Conservation (phyloP, 2,888 invertebrate species). For the Pinctada fucata region DNA sequence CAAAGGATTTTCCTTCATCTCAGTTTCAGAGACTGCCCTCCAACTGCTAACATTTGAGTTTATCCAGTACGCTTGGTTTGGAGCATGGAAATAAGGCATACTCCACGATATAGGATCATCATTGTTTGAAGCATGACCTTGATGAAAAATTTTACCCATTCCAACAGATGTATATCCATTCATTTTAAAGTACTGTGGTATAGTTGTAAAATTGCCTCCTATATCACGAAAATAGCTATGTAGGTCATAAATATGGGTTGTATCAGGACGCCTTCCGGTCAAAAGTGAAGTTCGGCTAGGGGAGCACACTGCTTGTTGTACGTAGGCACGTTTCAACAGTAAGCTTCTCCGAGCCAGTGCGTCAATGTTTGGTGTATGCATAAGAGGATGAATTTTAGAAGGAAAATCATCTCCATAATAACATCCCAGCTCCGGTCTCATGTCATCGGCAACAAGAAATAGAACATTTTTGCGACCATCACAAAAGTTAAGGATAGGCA, state of each 20-base stretch:
- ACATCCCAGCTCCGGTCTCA: conserved; percentile 43
- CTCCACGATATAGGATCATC: conserved; percentile 63
- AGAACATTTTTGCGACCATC: too few relatives aligned
- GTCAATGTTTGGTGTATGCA: conserved; percentile 86
- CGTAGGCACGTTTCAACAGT: conserved; percentile 82
- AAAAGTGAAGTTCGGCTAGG: conserved; percentile 70
- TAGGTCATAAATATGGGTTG: conserved; percentile 44
- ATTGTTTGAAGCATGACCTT: conserved; percentile 28
- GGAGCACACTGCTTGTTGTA: conserved; percentile 91
- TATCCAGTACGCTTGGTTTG: too few relatives aligned
- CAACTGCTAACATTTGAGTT: conserved; percentile 48
- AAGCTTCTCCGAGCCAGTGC: conserved; percentile 82
- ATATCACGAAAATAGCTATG: conserved; percentile 31
- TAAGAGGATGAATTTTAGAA: conserved; percentile 77
- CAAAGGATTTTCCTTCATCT: conserved; percentile 65
- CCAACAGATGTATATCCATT: conserved; percentile 42
- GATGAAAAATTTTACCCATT: too few relatives aligned
- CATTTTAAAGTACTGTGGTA: conserved; percentile 46
- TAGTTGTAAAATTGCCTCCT: conserved; percentile 42
- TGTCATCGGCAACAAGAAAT: too few relatives aligned
- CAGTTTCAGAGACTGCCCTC: conserved; percentile 50
- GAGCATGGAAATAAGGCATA: conserved; percentile 46
- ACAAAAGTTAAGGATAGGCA: too few relatives aligned
- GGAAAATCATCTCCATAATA: conserved; percentile 44
- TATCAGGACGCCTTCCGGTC: conserved; percentile 45